phyloP scores from a whole-genome alignment of 2,797 vertebrate genomes.

The Acomys russatus region DNA sequence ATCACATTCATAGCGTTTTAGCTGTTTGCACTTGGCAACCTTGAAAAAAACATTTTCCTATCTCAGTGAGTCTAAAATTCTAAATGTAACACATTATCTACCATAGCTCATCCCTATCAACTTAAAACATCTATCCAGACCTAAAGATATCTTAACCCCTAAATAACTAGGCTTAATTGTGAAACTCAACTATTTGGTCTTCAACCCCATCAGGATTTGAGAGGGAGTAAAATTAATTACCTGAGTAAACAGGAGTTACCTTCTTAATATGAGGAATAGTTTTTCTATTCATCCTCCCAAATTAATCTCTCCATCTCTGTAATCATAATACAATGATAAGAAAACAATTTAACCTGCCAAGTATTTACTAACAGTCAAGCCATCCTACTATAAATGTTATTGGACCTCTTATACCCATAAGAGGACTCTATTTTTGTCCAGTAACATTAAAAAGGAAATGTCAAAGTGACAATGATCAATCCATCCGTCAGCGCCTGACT shows the following conservation, averaged over 20 bases:
- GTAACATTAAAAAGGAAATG: neutral
- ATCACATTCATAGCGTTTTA: too few species aligned
- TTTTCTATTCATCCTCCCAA: neutral
- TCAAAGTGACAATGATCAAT: slow-evolving; percentile 30
- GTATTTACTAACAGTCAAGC: fast-evolving
- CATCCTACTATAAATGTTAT: neutral
- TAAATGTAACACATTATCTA: too few species aligned
- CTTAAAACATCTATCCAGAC: too few species aligned
- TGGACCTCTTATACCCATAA: neutral
- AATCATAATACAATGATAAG: neutral
- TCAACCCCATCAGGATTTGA: too few species aligned
- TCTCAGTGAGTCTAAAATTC: too few species aligned
- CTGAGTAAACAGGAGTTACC: neutral
- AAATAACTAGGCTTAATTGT: too few species aligned
- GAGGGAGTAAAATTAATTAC: too few species aligned
- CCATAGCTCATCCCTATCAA: too few species aligned
- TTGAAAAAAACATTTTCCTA: too few species aligned
- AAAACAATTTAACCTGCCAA: neutral
- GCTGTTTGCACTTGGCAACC: too few species aligned
- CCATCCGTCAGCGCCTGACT: neutral
- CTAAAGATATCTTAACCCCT: too few species aligned
- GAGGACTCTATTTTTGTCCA: neutral
- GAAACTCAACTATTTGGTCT: too few species aligned
- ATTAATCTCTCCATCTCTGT: neutral
- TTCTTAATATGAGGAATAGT: neutral